Conservation (phyloP, 2,113 vertebrate species). For the Argyrosomus japonicus region DNA sequence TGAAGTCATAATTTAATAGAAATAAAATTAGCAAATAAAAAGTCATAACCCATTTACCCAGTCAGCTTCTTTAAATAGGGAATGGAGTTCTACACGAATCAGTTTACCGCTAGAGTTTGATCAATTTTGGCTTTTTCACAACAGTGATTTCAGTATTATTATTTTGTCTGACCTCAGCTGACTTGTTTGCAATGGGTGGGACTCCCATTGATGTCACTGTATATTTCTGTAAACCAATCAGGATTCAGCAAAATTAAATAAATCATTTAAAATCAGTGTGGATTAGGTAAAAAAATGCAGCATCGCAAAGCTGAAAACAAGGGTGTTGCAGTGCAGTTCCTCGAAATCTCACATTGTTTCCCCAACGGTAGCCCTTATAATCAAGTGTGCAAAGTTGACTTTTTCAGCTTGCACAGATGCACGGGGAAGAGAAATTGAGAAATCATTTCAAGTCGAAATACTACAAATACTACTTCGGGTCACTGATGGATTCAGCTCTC, state of each 20-base stretch:
- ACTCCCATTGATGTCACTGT: not conserved
- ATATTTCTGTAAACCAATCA: constrained; percentile 8
- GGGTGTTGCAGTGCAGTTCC: not conserved
- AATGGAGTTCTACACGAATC: not conserved
- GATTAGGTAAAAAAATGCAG: not conserved
- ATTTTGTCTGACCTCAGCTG: constrained; percentile 5
- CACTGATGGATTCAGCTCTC: constrained; percentile 45
- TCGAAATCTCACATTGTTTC: not conserved
- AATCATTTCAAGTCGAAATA: not conserved
- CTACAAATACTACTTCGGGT: constrained; percentile 44
- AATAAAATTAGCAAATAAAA: not conserved
- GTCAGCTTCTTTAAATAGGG: not conserved
- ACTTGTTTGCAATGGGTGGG: not conserved
- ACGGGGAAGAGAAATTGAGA: not conserved
- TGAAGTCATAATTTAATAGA: not conserved
- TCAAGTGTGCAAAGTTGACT: not conserved
- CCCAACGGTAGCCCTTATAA: not conserved
- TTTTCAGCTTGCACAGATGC: constrained; percentile 12
- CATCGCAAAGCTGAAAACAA: too few relatives aligned
- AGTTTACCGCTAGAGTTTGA: not conserved
- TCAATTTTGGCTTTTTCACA: not conserved
- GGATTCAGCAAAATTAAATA: not conserved
- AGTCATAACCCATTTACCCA: not conserved
- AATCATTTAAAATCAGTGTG: not conserved
- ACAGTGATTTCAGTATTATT: constrained; percentile 7